A percentile compares a stretch with the other conserved stretches of the same genome.
Conservation (phyloP, 2,797 vertebrate species). For the Halcyon badia region DNA sequence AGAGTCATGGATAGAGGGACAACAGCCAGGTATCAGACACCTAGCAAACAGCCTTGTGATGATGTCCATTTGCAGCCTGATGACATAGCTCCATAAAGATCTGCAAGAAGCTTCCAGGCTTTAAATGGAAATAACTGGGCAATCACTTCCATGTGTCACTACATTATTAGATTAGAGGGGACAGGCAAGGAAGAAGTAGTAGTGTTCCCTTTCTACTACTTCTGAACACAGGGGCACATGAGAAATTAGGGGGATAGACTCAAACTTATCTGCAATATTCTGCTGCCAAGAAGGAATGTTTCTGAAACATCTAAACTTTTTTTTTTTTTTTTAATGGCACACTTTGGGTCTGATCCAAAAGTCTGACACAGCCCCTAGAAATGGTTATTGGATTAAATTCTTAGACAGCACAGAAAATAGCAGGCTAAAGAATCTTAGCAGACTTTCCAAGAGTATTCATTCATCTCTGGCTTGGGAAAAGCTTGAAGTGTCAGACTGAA, state of each 20-base stretch:
- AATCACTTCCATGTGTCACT: background rate
- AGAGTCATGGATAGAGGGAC: background rate
- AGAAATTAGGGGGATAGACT: background rate
- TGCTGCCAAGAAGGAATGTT: background rate
- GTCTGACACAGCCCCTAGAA: slow-evolving; percentile 47
- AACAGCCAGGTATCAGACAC: background rate
- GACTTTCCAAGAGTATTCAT: slow-evolving; percentile 60
- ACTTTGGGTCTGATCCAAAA: slow-evolving; percentile 40
- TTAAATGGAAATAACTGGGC: background rate
- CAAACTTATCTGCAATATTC: background rate
- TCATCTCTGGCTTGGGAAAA: slow-evolving; percentile 43
- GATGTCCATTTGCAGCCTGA: background rate
- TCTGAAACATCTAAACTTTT: background rate
- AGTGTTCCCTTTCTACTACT: background rate
- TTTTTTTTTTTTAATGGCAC: background rate
- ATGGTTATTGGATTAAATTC: slow-evolving; percentile 68
- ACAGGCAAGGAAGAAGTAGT: background rate
- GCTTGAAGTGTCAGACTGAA: slow-evolving; percentile 33
- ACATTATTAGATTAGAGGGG: background rate
- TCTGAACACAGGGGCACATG: background rate
- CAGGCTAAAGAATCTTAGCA: slow-evolving; percentile 46
- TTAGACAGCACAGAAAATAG: slow-evolving; percentile 67
- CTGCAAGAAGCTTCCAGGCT: background rate
- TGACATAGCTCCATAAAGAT: background rate
- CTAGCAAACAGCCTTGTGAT: background rate